Conservation (phyloP, 2,113 vertebrate species). For the Nyctibius bracteatus region DNA sequence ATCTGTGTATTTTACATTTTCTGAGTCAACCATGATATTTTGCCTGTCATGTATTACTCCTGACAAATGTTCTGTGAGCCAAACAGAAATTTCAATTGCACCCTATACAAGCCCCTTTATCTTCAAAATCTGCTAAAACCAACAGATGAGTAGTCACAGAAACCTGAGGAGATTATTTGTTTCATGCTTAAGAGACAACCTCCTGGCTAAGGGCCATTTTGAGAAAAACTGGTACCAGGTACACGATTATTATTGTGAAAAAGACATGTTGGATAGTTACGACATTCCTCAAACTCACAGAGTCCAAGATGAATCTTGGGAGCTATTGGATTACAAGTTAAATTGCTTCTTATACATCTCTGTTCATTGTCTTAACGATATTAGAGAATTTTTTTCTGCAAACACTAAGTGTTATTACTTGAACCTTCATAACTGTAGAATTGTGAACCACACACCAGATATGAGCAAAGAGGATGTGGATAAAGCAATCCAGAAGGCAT, state of each 20-base stretch:
- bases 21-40: neutral
- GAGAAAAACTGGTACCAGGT: neutral
- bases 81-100: neutral
- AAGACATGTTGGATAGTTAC: neutral
- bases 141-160: neutral
- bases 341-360: neutral
- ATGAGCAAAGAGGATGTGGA: constrained; percentile 71
- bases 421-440: constrained; percentile 49
- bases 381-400: neutral
- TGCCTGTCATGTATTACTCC: neutral
- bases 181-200: neutral
- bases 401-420: neutral
- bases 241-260: neutral
- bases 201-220: neutral
- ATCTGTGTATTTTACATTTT: neutral
- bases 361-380: neutral
- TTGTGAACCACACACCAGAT: constrained; percentile 77
- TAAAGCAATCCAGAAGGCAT: constrained; percentile 63
- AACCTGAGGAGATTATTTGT: neutral
- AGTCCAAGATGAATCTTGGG: neutral
- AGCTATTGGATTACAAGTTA: neutral
- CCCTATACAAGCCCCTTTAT: neutral
- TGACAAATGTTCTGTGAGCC: neutral
- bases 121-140: neutral
- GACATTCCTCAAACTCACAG: neutral